Conservation (phyloP, 2,888 invertebrate species). For the Celastrina argiolus region DNA sequence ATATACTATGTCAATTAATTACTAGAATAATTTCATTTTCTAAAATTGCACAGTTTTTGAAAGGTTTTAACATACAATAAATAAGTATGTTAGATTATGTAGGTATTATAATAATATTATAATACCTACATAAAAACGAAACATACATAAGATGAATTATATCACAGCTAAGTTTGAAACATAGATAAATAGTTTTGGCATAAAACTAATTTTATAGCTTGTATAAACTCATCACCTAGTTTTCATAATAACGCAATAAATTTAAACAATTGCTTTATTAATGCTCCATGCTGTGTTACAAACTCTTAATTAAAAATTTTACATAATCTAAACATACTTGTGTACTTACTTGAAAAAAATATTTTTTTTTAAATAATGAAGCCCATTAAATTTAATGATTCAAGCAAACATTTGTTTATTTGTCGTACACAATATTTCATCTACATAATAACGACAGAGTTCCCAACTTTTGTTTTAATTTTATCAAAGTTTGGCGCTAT, state of each 20-base stretch:
- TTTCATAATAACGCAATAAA: conserved; percentile 8
- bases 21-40: no score
- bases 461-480: neutral
- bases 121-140: neutral
- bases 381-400: neutral
- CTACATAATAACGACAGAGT: neutral
- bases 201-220: conserved; percentile 19
- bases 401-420: neutral
- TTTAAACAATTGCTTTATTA: conserved; percentile 17
- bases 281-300: neutral
- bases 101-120: neutral
- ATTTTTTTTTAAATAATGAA: neutral
- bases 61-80: no score
- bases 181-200: neutral
- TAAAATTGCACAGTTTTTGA: no score
- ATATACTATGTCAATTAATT: no score
- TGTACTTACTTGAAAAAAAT: neutral
- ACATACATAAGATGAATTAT: neutral
- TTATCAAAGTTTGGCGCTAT: neutral
- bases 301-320: conserved; percentile 3
- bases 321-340: neutral
- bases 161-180: neutral
- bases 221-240: conserved; percentile 12
- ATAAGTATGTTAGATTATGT: neutral
- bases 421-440: neutral